Evolutionary conservation across 2,797 vertebrate species (phyloP).

Genomic region (Sciurus carolinensis): DNA sequence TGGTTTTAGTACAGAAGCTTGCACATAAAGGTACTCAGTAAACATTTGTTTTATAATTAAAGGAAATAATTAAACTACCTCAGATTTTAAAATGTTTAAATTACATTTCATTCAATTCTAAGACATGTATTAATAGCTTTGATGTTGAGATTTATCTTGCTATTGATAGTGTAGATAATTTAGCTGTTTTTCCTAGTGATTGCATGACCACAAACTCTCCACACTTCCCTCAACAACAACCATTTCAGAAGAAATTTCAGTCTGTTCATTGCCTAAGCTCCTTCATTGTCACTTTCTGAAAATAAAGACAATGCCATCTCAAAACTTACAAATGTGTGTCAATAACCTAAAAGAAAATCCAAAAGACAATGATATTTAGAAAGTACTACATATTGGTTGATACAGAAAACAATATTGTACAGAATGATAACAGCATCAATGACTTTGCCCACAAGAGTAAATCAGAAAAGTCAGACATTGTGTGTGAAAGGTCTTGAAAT

Average conservation of each 20-base stretch:
- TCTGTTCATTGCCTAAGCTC: background rate
- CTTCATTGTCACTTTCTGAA: background rate
- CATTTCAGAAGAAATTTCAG: slow-evolving; percentile 28
- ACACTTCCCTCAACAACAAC: background rate
- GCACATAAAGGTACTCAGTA: background rate
- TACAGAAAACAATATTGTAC: background rate
- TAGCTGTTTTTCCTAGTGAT: background rate
- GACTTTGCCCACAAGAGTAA: background rate
- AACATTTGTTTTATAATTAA: background rate
- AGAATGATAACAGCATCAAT: background rate
- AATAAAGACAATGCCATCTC: background rate
- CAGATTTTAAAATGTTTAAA: background rate
- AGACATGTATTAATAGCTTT: background rate
- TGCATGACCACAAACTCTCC: background rate
- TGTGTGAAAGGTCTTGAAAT: background rate
- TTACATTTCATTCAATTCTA: background rate
- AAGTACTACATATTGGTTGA: background rate
- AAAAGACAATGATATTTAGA: background rate
- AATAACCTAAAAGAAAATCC: slow-evolving; percentile 14
- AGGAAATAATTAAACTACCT: slow-evolving; percentile 3
- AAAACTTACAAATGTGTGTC: background rate
- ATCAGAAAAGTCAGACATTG: slow-evolving; percentile 5
- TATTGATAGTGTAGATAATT: background rate
- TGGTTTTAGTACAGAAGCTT: background rate
- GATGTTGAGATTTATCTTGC: background rate